phyloP scores from a whole-genome alignment of 2,888 invertebrate genomes.

The Meghimatium bilineatum region DNA sequence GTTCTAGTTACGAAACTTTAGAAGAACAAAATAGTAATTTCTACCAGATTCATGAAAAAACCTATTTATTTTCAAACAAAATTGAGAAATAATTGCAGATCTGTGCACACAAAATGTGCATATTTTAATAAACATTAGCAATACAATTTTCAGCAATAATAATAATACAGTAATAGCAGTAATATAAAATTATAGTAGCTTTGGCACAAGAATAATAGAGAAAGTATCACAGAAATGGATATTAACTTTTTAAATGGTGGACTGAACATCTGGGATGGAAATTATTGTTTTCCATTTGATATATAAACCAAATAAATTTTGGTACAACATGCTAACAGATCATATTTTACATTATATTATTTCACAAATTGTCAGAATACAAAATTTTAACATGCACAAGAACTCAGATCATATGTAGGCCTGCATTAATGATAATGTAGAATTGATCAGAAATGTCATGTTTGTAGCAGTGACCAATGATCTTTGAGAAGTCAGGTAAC shows the following conservation, averaged over 20 bases:
- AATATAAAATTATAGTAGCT: not conserved
- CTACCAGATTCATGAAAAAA: too few relatives aligned
- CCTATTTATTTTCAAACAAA: too few relatives aligned
- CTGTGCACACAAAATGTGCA: not conserved
- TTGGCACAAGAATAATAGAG: not conserved
- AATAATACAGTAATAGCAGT: not conserved
- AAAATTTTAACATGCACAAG: too few relatives aligned
- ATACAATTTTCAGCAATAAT: not conserved
- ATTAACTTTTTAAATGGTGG: not conserved
- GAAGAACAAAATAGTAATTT: too few relatives aligned
- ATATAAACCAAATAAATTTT: not conserved
- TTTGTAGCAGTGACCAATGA: too few relatives aligned
- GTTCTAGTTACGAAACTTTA: too few relatives aligned
- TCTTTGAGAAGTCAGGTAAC: too few relatives aligned
- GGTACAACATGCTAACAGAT: not conserved
- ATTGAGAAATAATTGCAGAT: not conserved
- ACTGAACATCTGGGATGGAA: not conserved
- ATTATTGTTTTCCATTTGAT: not conserved
- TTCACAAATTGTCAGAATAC: not conserved
- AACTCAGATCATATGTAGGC: too few relatives aligned
- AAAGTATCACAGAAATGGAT: slow-evolving; percentile 3
- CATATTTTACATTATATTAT: not conserved
- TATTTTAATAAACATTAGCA: not conserved
- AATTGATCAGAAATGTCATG: too few relatives aligned
- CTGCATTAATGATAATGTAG: too few relatives aligned